phyloP scores from a whole-genome alignment of 1,140 invertebrate genomes.

The Philopotamus ludificatus region DNA sequence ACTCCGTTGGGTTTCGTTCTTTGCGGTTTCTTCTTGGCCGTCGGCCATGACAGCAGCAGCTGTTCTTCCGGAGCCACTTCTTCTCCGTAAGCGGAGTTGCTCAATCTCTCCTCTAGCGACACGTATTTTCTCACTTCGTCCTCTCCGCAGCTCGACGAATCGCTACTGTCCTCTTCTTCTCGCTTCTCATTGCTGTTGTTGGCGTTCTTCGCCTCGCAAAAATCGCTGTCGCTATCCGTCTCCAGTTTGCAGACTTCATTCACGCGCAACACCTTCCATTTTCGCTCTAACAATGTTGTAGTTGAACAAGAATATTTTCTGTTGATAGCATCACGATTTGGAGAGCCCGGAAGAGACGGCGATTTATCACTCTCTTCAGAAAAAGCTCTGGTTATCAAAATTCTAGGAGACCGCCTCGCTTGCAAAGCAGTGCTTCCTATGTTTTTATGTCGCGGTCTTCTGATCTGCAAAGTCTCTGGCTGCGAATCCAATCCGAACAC shows the following conservation, averaged over 20 bases:
- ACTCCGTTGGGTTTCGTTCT: slow-evolving; percentile 32
- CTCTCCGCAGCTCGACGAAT: slow-evolving; percentile 51
- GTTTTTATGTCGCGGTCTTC: slow-evolving; percentile 34
- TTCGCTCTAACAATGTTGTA: slow-evolving; percentile 56
- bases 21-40: slow-evolving; percentile 41
- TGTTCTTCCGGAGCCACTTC: slow-evolving; percentile 52
- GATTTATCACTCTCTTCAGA: slow-evolving; percentile 66
- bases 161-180: slow-evolving; percentile 46
- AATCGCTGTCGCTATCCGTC: slow-evolving; percentile 45
- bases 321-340: slow-evolving; percentile 51
- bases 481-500: slow-evolving; percentile 53
- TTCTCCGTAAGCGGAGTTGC: slow-evolving; percentile 41
- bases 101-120: slow-evolving; percentile 43
- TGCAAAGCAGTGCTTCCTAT: slow-evolving; percentile 46
- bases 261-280: slow-evolving; percentile 43
- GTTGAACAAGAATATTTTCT: slow-evolving; percentile 59
- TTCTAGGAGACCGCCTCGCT: slow-evolving; percentile 62
- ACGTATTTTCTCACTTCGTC: slow-evolving; percentile 45
- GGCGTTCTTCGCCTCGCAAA: slow-evolving; percentile 39
- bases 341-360: slow-evolving; percentile 45
- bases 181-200: no score
- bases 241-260: slow-evolving; percentile 43
- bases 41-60: slow-evolving; percentile 55
- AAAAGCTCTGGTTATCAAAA: slow-evolving; percentile 68
- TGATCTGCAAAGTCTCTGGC: slow-evolving; percentile 13